Evolutionary conservation across 2,113 vertebrate genomes (phyloP).

Genomic region (Mirza zaza): DNA sequence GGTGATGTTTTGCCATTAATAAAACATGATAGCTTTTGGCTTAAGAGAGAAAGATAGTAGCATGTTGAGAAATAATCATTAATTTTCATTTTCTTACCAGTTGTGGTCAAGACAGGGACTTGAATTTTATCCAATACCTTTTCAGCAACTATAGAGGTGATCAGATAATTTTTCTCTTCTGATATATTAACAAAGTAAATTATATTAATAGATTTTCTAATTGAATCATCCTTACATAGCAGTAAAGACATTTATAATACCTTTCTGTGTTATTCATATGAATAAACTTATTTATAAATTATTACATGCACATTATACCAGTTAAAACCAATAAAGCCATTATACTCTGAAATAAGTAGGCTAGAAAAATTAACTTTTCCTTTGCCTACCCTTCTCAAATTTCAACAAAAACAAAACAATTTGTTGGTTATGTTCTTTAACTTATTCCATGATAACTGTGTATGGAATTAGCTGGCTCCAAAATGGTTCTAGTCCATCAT

Average conservation of each 20-base stretch:
- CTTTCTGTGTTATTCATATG: background rate
- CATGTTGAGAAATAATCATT: background rate
- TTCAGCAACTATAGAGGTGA: background rate
- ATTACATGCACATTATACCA: background rate
- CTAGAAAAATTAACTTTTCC: background rate
- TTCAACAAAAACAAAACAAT: background rate
- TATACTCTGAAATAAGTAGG: conserved; percentile 23
- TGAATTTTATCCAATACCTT: background rate
- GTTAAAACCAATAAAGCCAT: background rate
- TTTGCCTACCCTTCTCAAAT: background rate
- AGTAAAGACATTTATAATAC: background rate
- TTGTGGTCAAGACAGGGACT: background rate
- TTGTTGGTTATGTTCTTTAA: background rate
- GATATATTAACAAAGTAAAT: background rate
- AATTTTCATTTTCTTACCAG: background rate
- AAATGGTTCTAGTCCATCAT: background rate
- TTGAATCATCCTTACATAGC: background rate
- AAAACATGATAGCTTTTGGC: background rate
- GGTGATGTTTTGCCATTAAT: background rate
- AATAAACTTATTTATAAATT: conserved; percentile 25
- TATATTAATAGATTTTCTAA: conserved; percentile 4
- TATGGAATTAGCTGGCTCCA: background rate
- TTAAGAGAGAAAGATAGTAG: background rate
- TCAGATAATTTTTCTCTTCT: conserved; percentile 19
- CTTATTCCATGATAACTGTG: background rate